Evolutionary conservation across 2,113 vertebrate genomes (phyloP).

Genomic region (Sciurus niger): DNA sequence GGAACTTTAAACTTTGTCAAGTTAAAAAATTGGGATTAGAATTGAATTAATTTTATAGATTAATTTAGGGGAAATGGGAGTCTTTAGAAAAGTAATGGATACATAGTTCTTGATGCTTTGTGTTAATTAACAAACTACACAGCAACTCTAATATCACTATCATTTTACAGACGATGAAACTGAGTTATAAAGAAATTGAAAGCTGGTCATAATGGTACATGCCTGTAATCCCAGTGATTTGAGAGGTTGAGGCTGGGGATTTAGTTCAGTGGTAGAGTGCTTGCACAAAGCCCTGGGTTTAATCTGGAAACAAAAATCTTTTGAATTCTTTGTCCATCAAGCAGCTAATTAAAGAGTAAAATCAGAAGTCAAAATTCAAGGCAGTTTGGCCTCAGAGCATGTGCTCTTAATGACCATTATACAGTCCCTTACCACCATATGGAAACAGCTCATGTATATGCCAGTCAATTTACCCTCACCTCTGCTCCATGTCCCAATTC

Average conservation of each 20-base stretch:
- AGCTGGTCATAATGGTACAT: too few relatives aligned
- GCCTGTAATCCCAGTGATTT: too few relatives aligned
- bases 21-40: conserved; percentile 28
- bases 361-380: not conserved
- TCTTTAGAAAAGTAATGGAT: conserved; percentile 51
- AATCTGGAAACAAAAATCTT: conserved; percentile 21
- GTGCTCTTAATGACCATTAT: not conserved
- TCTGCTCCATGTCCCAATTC: not conserved
- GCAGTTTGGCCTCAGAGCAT: not conserved
- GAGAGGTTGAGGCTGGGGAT: too few relatives aligned
- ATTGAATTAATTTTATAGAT: conserved; percentile 1
- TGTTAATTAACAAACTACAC: conserved; percentile 1
- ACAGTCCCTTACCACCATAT: not conserved
- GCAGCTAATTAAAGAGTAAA: not conserved
- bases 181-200: too few relatives aligned
- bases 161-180: conserved; percentile 31
- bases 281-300: too few relatives aligned
- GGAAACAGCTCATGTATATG: not conserved
- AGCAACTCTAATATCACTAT: not conserved
- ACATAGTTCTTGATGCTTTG: not conserved
- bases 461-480: not conserved
- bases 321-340: conserved; percentile 54
- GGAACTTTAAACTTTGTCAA: conserved; percentile 16
- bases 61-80: not conserved
- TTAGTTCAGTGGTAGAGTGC: too few relatives aligned